Percentiles rank a stretch among this genome's conserved stretches.
Conservation (phyloP, 2,113 vertebrate genomes). For the Otis tarda region DNA sequence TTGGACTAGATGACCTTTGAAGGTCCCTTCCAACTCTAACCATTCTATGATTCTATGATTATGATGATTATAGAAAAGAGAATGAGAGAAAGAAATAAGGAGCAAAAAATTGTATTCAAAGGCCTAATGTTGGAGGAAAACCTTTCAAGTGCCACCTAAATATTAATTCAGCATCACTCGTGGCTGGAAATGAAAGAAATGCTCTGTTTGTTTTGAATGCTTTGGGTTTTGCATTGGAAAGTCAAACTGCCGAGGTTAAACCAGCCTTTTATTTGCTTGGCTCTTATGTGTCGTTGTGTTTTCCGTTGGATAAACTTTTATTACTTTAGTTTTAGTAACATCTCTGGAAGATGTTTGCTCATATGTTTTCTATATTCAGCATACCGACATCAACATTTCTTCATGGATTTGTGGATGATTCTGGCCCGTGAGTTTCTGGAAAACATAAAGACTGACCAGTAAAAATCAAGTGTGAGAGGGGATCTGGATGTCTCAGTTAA, state of each 20-base stretch:
- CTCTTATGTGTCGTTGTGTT: background rate
- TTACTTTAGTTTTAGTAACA: background rate
- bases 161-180: background rate
- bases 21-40: too few species aligned
- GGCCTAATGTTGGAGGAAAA: background rate
- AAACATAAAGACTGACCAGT: background rate
- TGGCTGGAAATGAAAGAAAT: slow-evolving; percentile 15
- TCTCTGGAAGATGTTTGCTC: background rate
- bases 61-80: background rate
- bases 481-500: background rate
- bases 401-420: background rate
- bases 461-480: background rate
- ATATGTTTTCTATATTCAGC: background rate
- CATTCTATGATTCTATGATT: too few species aligned
- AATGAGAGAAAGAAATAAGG: background rate
- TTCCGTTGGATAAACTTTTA: background rate
- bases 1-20: too few species aligned
- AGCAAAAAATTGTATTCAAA: background rate
- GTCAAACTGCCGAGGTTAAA: background rate
- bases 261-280: background rate
- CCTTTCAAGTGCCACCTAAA: background rate
- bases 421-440: background rate
- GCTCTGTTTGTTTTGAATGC: background rate
- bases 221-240: background rate
- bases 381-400: background rate